Base-by-base conservation (phyloP, 2,797 vertebrate genomes). In the Diceros bicornis region DNA sequence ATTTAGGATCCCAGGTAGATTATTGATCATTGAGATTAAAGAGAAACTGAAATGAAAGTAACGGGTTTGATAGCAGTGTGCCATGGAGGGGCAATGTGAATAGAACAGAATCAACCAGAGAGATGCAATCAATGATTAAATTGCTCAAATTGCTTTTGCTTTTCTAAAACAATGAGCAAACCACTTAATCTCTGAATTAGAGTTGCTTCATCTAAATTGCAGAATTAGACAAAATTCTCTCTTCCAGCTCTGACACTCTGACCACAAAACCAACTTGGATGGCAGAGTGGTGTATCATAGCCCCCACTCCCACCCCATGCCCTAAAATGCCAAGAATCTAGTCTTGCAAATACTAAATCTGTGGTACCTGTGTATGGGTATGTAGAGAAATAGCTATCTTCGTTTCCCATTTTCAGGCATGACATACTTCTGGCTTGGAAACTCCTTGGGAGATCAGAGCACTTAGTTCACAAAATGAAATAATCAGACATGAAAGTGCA, bases 401-500 rank as follows among this genome's bases (percentile, higher is more conserved):
- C 68, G 72, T 57, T 81, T 61, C 55, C 27, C 37, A 34, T 90
- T 87, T 85, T 68, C 66, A 83, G 34, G 34, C 50, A 52, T 9
- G 44, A 59, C 66, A 79, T 44, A 68, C 52, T 74, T 89, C 86
- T 93, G 21, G 11, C 34, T 81, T 97, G 55, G 71, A 94, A 90
- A 85, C 55, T 87, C 84, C 71, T 88, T 66, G 37, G 81, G 62
- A 97, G 91, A 92, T 97, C 88, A 75, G 94, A 97, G 92, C 69
- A 66, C 44, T 59, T 64, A 47, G 77, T 57, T 96, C 82, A 75
- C 87, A 94, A 85, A 72, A 82, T 21, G 29, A 95, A 97, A 88
- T 85, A 88, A 94, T 57, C 90, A 96, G 92, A 94, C 95, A 86
- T 90, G 81, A 97, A 97, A 96, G 95, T 3, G 1, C 92, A 75